Evolutionary conservation across 2,113 vertebrate genomes (phyloP), one percentile per base, ranked within the genome.

Genomic region (Beaufortia kweichowensis): DNA sequence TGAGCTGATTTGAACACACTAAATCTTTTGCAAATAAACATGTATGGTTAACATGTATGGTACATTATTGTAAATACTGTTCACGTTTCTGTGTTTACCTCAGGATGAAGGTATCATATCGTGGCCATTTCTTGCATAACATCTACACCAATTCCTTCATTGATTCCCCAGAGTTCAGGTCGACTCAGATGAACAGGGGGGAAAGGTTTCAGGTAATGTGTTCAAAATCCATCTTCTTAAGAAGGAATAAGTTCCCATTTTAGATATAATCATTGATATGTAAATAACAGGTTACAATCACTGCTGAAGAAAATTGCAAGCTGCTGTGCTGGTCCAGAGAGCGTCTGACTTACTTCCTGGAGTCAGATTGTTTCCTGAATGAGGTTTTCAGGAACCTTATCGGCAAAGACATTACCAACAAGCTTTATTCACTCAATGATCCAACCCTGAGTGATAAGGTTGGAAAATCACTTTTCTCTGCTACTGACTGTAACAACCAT

Each of bases 401-500:
- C 31, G 97, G 96, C 79, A 98, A 98, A 92, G 97, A 99, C 85
- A 98, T 98, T 87, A 99, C 97, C 88, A 99, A 97, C 84, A 99
- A 99, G 84, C 91, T 99, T 28, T 99, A 99, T 83, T 98, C 96
- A 0, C 88, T 98, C 83, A 99, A 99, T 69, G 97, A 99, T 68
- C 96, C 97, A 12, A 97, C 96, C 6, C 90, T 98, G 86, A 98
- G 93, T 75, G 96, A 98, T 86, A 98, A 98, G 93, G 97, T 98
- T 86, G 43, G 92, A 39, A 26, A 6, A 41, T 12, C 21, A 61
- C 59, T 31, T 26, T 31, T 24, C 24, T 6, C 43, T 43, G 14
- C 9, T 39, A 72, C 15, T 71, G n/a, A n/a, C 15, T 29, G 43
- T 29, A 14, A 55, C 1, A 17, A 26, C 24, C 48, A 48, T n/a